A percentile compares a stretch with the other conserved stretches of the same genome.
Conservation (phyloP, 1,140 invertebrate species). For the Calliopsis andreniformis region DNA sequence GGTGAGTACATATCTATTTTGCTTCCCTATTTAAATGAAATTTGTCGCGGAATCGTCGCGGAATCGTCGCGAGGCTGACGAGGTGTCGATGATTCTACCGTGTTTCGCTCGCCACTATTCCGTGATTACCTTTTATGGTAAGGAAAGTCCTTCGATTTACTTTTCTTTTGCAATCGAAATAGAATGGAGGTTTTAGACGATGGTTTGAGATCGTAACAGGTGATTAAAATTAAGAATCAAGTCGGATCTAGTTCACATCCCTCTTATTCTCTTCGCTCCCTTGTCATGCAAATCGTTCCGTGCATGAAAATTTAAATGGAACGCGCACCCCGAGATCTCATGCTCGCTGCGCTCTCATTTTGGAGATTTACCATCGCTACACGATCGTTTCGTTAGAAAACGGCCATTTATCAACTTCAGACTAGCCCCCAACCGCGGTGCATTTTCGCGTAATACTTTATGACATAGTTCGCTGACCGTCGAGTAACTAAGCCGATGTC, state of each 20-base stretch:
- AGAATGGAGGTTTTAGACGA: too few species aligned
- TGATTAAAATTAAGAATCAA: too few species aligned
- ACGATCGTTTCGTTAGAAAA: neutral
- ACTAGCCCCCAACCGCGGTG: neutral
- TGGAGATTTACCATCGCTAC: neutral
- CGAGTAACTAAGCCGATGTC: slow-evolving; percentile 19
- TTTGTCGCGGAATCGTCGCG: neutral
- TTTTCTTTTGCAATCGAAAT: too few species aligned
- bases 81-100: too few species aligned
- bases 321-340: neutral
- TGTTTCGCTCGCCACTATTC: too few species aligned
- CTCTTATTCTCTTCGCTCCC: neutral
- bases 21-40: slow-evolving; percentile 27
- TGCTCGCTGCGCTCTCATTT: slow-evolving; percentile 1
- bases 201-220: too few species aligned
- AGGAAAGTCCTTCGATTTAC: too few species aligned
- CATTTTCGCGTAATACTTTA: slow-evolving; percentile 44
- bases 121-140: too few species aligned
- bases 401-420: slow-evolving; percentile 2
- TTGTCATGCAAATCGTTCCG: slow-evolving; percentile 1
- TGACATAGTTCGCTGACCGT: slow-evolving; percentile 24
- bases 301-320: neutral
- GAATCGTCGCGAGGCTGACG: too few species aligned
- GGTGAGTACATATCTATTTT: slow-evolving; percentile 34
- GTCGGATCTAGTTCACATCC: too few species aligned